phyloP scores from a whole-genome alignment of 2,113 vertebrate species.

The Gallinago undulata region DNA sequence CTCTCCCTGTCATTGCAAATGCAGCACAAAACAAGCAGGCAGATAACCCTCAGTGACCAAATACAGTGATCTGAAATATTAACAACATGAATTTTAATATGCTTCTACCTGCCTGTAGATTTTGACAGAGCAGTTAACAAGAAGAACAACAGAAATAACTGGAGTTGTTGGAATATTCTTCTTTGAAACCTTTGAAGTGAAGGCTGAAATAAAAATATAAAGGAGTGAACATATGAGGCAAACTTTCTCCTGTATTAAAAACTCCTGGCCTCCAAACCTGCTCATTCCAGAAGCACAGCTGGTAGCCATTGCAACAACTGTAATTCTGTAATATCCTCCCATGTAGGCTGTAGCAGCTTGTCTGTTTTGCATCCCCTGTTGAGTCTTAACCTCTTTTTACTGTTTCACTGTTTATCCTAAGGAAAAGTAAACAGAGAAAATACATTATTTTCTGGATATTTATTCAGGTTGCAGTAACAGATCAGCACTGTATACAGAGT shows the following conservation, averaged over 20 bases:
- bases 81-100: neutral
- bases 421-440: slow-evolving; percentile 58
- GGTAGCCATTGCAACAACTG: slow-evolving; percentile 52
- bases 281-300: slow-evolving; percentile 69
- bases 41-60: neutral
- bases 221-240: neutral
- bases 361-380: slow-evolving; percentile 43
- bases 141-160: neutral
- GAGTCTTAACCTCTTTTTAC: slow-evolving; percentile 59
- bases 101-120: neutral
- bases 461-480: neutral
- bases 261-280: slow-evolving; percentile 16
- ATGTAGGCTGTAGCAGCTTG: slow-evolving; percentile 36
- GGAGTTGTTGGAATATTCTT: neutral
- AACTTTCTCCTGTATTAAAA: slow-evolving; percentile 32
- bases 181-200: neutral
- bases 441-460: neutral
- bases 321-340: slow-evolving; percentile 65
- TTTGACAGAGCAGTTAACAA: neutral
- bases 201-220: slow-evolving; percentile 25
- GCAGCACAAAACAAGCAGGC: neutral
- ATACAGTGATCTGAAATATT: neutral
- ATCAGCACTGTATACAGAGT: neutral
- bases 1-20: neutral
- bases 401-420: slow-evolving; percentile 66